phyloP scores from a whole-genome alignment of 2,797 vertebrate genomes.

The Alfaro cultratus region DNA sequence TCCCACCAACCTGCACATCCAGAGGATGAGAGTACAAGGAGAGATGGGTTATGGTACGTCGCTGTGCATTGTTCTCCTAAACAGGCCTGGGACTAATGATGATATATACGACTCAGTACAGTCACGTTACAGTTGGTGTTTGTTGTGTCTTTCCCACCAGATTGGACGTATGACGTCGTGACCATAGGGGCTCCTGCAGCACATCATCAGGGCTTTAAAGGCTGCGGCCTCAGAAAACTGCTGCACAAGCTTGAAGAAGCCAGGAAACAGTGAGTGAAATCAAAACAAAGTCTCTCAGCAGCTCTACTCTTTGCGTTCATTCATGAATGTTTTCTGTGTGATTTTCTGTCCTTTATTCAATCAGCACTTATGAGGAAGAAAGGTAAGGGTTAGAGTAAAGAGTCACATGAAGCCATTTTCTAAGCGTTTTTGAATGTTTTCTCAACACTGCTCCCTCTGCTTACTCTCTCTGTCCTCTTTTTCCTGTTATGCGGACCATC shows the following conservation, averaged over 20 bases:
- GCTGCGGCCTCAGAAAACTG: constrained; percentile 91
- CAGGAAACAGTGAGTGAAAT: constrained; percentile 86
- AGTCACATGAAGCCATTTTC: not conserved
- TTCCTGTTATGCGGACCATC: not conserved
- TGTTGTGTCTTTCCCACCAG: constrained; percentile 66
- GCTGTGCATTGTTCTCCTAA: not conserved
- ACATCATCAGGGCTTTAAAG: constrained; percentile 97
- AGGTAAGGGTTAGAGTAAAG: constrained; percentile 84
- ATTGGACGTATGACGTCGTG: constrained; percentile 95
- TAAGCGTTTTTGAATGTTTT: constrained; percentile 4
- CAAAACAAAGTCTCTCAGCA: not conserved
- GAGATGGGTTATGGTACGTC: constrained; percentile 90
- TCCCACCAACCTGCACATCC: constrained; percentile 96
- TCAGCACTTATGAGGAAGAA: constrained; percentile 93
- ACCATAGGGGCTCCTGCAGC: constrained; percentile 97
- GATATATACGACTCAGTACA: not conserved
- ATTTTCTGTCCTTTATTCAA: constrained; percentile 38
- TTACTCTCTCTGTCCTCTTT: not conserved
- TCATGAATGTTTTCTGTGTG: constrained; percentile 5
- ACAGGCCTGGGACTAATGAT: not conserved
- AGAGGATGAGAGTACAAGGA: constrained; percentile 97
- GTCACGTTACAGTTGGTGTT: not conserved
- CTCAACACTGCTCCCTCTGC: not conserved
- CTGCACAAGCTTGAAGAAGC: constrained; percentile 96
- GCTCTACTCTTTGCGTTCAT: not conserved